Evolutionary conservation across 2,888 invertebrate species (phyloP).

Genomic region (Germaria angustata): DNA sequence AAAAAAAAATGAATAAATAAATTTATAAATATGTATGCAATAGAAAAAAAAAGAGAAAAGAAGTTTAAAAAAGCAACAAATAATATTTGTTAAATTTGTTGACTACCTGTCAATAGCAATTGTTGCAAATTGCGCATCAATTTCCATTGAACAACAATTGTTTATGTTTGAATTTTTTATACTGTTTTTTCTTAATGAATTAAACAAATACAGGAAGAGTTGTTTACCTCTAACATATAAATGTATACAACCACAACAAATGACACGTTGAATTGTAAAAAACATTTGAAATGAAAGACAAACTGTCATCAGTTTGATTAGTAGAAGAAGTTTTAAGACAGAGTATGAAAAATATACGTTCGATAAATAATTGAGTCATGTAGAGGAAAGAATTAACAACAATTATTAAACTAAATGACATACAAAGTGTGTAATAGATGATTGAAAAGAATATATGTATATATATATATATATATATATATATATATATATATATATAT

Average conservation of each 20-base stretch:
- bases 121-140: slow-evolving; percentile 67
- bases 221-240: slow-evolving; percentile 6
- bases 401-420: slow-evolving; percentile 32
- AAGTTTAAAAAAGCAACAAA: slow-evolving; percentile 19
- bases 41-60: neutral
- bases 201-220: slow-evolving; percentile 60
- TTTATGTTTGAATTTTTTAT: slow-evolving; percentile 29
- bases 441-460: neutral
- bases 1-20: slow-evolving; percentile 1
- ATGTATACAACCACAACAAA: slow-evolving; percentile 2
- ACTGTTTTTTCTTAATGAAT: slow-evolving; percentile 38
- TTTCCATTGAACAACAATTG: slow-evolving; percentile 47
- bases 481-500: too few species aligned
- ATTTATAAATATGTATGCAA: neutral
- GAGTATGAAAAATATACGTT: neutral
- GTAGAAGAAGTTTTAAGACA: slow-evolving; percentile 35
- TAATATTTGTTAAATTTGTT: slow-evolving; percentile 58
- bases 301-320: slow-evolving; percentile 52
- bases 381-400: slow-evolving; percentile 42
- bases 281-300: slow-evolving; percentile 56
- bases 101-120: slow-evolving; percentile 69
- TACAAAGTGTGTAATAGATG: slow-evolving; percentile 36
- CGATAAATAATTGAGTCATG: slow-evolving; percentile 61
- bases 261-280: slow-evolving; percentile 57
- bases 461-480: too few species aligned